These are phyloP conservation scores for Eumaeus atala DNA, from an alignment of 1,140 invertebrate genomes.

Conservation along the genomic window DNA sequence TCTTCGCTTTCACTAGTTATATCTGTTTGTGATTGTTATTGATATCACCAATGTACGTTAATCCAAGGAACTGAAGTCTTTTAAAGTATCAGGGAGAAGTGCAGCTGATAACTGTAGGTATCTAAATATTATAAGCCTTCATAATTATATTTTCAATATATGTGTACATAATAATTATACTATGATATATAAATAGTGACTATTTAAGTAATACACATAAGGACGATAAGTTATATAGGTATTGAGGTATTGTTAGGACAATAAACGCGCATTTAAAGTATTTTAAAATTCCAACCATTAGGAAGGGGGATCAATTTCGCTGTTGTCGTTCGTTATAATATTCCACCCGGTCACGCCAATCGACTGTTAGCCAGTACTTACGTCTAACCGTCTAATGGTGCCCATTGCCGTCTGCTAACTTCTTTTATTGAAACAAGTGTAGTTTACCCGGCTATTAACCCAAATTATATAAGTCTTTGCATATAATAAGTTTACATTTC, in stretches of 20 bases:
- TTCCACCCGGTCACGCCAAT: slow-evolving; percentile 22
- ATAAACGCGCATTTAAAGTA: slow-evolving; percentile 7
- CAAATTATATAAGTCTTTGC: slow-evolving; percentile 7
- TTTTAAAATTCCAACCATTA: slow-evolving; percentile 11
- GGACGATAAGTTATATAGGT: no score
- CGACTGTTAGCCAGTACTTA: slow-evolving; percentile 22
- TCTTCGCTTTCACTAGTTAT: no score
- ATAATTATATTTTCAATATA: no score
- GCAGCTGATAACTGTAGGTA: no score
- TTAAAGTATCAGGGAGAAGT: no score
- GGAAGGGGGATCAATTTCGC: slow-evolving; percentile 25
- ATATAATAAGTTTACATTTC: slow-evolving; percentile 6
- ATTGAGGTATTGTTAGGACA: neutral
- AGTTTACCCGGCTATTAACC: slow-evolving; percentile 15
- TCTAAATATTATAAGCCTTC: no score
- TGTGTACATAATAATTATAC: no score
- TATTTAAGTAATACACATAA: no score
- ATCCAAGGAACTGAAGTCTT: no score
- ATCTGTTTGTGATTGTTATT: no score
- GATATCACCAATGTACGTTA: no score
- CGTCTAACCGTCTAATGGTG: slow-evolving; percentile 17
- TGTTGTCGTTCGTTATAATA: slow-evolving; percentile 17
- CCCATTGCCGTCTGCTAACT: slow-evolving; percentile 9
- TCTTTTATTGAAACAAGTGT: slow-evolving; percentile 15
- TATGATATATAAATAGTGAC: no score